Conservation (phyloP, 2,113 vertebrate species). For the Platichthys stellatus region DNA sequence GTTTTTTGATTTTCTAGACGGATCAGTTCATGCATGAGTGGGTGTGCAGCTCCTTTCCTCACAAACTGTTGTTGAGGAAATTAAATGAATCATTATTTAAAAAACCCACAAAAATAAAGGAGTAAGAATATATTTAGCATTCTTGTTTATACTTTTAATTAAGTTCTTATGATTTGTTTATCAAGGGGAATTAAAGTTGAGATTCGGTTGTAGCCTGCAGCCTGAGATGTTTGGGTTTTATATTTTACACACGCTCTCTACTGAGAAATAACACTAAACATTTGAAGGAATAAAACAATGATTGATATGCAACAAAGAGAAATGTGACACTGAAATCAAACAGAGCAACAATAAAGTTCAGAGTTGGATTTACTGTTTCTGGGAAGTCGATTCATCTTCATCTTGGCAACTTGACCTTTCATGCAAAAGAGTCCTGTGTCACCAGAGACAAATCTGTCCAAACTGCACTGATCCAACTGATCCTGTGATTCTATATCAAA, state of each 20-base stretch:
- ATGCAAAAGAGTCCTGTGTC: not conserved
- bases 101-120: not conserved
- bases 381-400: not conserved
- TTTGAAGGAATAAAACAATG: not conserved
- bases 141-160: not conserved
- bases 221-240: not conserved
- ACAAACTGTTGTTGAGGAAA: too few relatives aligned
- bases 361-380: not conserved
- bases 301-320: not conserved
- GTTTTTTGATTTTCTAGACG: not conserved
- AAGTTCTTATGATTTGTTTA: not conserved
- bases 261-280: not conserved
- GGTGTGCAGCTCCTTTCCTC: not conserved
- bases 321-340: not conserved
- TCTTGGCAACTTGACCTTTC: not conserved
- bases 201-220: not conserved
- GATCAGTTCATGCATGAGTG: not conserved
- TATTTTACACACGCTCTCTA: too few relatives aligned
- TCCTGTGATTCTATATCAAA: too few relatives aligned
- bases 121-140: not conserved
- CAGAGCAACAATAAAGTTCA: not conserved
- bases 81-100: not conserved
- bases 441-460: not conserved
- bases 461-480: too few relatives aligned
- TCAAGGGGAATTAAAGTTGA: not conserved